Evolutionary conservation across 30 jellyfish, hydroid and myxozoan genomes (phyloP).

Genomic region (Morbakka virulenta): DNA sequence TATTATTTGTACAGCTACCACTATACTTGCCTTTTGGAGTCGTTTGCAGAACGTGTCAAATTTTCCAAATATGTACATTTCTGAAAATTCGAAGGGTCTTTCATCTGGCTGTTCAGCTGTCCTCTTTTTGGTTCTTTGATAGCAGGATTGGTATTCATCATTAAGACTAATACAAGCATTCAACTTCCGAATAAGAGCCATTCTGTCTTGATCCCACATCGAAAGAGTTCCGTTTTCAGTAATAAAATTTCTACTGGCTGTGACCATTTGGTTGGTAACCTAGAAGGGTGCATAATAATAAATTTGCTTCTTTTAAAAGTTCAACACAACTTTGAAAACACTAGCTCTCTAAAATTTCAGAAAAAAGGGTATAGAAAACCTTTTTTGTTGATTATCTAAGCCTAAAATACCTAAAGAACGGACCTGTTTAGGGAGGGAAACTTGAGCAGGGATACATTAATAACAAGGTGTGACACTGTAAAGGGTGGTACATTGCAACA

Average conservation of each 20-base stretch:
- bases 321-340: background rate
- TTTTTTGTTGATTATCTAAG: too few species aligned
- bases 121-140: conserved; percentile 77
- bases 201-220: conserved; percentile 91
- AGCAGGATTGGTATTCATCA: conserved; percentile 86
- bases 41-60: conserved; percentile 92
- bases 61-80: conserved; percentile 97
- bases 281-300: background rate
- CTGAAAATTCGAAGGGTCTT: conserved; percentile 96
- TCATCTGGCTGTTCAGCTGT: conserved; percentile 65
- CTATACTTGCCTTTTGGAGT: conserved; percentile 85
- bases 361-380: too few species aligned
- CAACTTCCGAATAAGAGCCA: conserved; percentile 61
- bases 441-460: too few species aligned
- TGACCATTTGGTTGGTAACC: conserved; percentile 99
- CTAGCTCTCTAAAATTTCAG: background rate
- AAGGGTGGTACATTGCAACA: too few species aligned
- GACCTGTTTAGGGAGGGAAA: too few species aligned
- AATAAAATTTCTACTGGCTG: conserved; percentile 86
- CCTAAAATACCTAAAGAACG: too few species aligned
- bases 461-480: too few species aligned
- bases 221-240: conserved; percentile 63
- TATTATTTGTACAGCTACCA: too few species aligned
- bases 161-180: conserved; percentile 61
- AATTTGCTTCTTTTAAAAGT: background rate